Evolutionary conservation across 2,888 invertebrate species (phyloP).

Genomic region (Tenthredo distinguenda): DNA sequence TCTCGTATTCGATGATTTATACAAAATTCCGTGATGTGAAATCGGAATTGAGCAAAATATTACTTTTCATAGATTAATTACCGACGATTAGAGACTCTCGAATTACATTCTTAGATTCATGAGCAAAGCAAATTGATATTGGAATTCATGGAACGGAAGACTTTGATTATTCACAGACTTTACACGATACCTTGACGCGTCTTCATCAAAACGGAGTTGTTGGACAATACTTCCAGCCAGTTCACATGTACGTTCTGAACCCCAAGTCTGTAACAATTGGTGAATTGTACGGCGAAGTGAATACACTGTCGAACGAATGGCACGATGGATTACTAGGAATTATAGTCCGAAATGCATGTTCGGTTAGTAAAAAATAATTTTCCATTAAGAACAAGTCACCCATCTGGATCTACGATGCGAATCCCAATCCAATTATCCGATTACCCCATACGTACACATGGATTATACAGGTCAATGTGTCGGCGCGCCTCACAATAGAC

Average conservation of each 20-base stretch:
- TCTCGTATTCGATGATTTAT: not conserved
- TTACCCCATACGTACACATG: too few species aligned
- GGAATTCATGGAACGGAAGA: not conserved
- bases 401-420: not conserved
- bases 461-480: not conserved
- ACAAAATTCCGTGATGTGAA: not conserved
- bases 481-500: too few species aligned
- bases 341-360: conserved; percentile 82
- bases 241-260: conserved; percentile 90
- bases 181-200: conserved; percentile 85
- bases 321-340: conserved; percentile 91
- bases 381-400: not conserved
- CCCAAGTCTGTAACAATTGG: conserved; percentile 94
- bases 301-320: conserved; percentile 93
- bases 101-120: not conserved
- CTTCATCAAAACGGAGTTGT: conserved; percentile 82
- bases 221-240: conserved; percentile 85
- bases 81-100: not conserved
- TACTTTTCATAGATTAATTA: not conserved
- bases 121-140: not conserved
- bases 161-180: conserved; percentile 79
- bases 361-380: conserved; percentile 75
- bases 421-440: not conserved
- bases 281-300: conserved; percentile 93
- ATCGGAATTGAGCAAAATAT: not conserved